Evolutionary conservation across 2,113 vertebrate species (phyloP), one percentile per base, ranked within the genome.

Genomic region (Chionodraco myersi): DNA sequence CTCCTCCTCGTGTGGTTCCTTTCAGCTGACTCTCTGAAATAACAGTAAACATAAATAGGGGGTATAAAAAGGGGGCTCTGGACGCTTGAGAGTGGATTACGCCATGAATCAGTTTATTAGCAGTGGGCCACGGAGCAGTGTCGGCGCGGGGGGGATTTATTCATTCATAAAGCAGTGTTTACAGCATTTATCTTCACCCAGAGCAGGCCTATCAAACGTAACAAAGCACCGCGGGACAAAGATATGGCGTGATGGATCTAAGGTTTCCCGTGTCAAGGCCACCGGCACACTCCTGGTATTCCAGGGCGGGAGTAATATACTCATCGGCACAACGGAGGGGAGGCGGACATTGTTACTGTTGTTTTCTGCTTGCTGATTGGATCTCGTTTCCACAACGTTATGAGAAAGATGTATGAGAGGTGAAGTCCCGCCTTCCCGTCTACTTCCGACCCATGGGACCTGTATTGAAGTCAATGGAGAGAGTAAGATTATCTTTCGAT

Each of bases 81-180:
- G 85, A 82, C 62, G 83, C 88, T 91, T 83, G 77, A 92, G 92
- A 87, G 91, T 88, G 89, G 86, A 92, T 91, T 92, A 91, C 79
- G 72, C 91, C 80, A 92, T 94, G 93, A 94, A 95, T 93, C 92
- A 91, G 87, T 91, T 91, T 94, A 94, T 94, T 95, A 95, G 92
- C 84, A 51, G 87, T 59, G 65, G 86, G 85, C 88, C 72, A 53
- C 61, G 81, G 90, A 83, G 83, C 76, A 14, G 54, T 74, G 87
- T 80, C 72, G 72, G 75, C 69, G 30, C 36, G 16, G 78, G 51
- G 84, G 88, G 85, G 83, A 93, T 93, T 92, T 93, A 94, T 94
- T 91, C 86, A 93, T 94, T 93, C 91, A 86, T 93, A 92, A 94
- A 93, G 87, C 73, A 87, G 88, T 91, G 91, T 94, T 94, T 92